Conservation (phyloP, 2,888 invertebrate species). For the Drosophila mayaguana region DNA sequence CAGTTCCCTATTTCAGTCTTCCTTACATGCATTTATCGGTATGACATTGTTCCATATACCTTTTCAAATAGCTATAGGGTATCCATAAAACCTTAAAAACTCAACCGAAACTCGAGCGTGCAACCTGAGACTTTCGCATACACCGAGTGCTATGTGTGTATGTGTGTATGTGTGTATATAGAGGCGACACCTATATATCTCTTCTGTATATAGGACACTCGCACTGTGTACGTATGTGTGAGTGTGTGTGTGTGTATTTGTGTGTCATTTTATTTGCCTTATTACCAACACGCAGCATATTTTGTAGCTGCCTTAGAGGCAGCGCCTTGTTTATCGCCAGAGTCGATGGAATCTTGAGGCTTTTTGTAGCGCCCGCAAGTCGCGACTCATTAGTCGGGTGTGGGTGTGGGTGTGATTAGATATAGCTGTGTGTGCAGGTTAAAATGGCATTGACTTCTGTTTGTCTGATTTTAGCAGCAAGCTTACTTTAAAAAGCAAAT, state of each 20-base stretch:
- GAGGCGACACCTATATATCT: conserved; percentile 34
- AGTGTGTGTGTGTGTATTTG: conserved; percentile 20
- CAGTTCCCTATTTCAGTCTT: too few relatives aligned
- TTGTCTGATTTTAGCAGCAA: conserved; percentile 55
- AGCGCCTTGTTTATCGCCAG: conserved; percentile 44
- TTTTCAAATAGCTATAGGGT: neutral
- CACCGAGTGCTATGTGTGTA: conserved; percentile 30
- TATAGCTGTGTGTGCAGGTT: conserved; percentile 30
- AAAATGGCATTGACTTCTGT: conserved; percentile 72
- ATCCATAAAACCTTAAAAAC: neutral
- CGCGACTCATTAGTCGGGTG: conserved; percentile 55
- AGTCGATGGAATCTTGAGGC: conserved; percentile 19
- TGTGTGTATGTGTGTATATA: conserved; percentile 2
- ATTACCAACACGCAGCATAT: conserved; percentile 78
- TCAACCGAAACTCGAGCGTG: conserved; percentile 32
- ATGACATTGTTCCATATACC: too few relatives aligned
- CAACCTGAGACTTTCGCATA: conserved; percentile 57
- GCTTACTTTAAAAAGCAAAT: conserved; percentile 53
- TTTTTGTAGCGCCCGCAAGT: conserved; percentile 27
- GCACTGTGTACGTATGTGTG: conserved; percentile 23
- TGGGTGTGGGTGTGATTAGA: conserved; percentile 11
- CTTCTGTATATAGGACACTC: conserved; percentile 48
- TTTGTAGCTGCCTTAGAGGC: conserved; percentile 70
- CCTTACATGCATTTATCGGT: too few relatives aligned
- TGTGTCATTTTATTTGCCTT: conserved; percentile 68